Evolutionary conservation across 2,888 invertebrate genomes (phyloP).

Genomic region (Dinocampus coccinellae): DNA sequence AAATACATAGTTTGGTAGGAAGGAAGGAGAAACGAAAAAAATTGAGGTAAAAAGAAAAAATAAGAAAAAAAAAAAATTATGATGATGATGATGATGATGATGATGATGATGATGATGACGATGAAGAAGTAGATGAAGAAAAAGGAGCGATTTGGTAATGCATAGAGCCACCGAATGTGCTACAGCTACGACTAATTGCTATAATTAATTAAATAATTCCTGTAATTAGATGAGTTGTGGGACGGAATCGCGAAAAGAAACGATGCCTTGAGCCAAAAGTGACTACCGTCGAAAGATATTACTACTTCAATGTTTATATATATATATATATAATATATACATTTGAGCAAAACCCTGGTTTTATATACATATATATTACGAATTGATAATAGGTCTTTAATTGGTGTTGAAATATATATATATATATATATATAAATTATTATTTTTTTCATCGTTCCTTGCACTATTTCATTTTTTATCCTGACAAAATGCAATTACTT

Average conservation of each 20-base stretch:
- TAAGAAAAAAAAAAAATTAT: background rate
- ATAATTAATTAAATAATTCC: slow-evolving; percentile 63
- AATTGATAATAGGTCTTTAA: background rate
- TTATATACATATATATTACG: background rate
- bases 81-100: background rate
- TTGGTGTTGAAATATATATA: background rate
- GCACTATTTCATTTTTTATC: background rate
- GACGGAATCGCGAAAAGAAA: slow-evolving; percentile 45
- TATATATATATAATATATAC: slow-evolving; percentile 4
- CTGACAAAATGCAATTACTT: background rate
- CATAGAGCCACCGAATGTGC: slow-evolving; percentile 41
- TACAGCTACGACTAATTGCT: slow-evolving; percentile 54
- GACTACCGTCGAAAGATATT: slow-evolving; percentile 42
- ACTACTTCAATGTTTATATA: slow-evolving; percentile 23
- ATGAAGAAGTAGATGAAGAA: slow-evolving; percentile 2
- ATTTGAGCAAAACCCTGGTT: background rate
- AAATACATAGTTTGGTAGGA: background rate
- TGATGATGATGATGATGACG: background rate
- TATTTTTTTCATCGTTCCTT: background rate
- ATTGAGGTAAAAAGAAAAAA: slow-evolving; percentile 26
- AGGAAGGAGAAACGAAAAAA: no score
- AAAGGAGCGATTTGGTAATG: slow-evolving; percentile 33
- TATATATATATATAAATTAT: background rate
- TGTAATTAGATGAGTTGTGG: slow-evolving; percentile 54
- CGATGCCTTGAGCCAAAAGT: slow-evolving; percentile 48